Evolutionary conservation across 1,140 invertebrate genomes (phyloP), one percentile per base, ranked within the genome.

Genomic region (Nebria ingens): DNA sequence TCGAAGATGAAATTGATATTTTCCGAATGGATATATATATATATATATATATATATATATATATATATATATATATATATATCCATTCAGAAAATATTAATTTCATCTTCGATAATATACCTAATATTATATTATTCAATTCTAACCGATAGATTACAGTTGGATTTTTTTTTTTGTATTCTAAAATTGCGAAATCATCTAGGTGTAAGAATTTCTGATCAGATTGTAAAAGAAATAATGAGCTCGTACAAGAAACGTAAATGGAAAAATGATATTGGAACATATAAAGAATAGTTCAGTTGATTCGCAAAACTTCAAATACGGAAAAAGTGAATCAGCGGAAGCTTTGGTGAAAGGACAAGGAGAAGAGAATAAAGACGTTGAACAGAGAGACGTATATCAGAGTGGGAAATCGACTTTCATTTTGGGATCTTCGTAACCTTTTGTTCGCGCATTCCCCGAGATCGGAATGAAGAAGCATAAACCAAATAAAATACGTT

Each of bases 401-500:
- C 4, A 29, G 13, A 4, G 15, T 45, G 15, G 17, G 40, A 17
- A 45, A 45, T 45, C 40, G 40, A 45, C 6, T 45, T 45, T 45
- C 15, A 45, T 45, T 45, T 45, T 17, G 15, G 9, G 40, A 6
- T 45, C 40, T 11, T 11, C 40, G 9, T 17, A 3, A 9, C 3
- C 40, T 17, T 45, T 45, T 45, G 40, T 45, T 45, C 40, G 40
- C 15, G 40, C 40, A 45, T 45, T 45, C 40, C 40, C 17, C 40
- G 40, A n/a, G n/a, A n/a, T n/a, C n/a, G n/a, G n/a, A 17, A 45
- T 45, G 40, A 45, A 45, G 40, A 45, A 45, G 40, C 40, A 45
- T 45, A 45, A 45, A 45, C 40, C 40, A 45, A 17, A 45, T 45
- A 45, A 45, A 45, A 17, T 45, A 17, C 40, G 40, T n/a, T 4